phyloP scores from a whole-genome alignment of 2,113 vertebrate species.

The Hiodon tergisus region DNA sequence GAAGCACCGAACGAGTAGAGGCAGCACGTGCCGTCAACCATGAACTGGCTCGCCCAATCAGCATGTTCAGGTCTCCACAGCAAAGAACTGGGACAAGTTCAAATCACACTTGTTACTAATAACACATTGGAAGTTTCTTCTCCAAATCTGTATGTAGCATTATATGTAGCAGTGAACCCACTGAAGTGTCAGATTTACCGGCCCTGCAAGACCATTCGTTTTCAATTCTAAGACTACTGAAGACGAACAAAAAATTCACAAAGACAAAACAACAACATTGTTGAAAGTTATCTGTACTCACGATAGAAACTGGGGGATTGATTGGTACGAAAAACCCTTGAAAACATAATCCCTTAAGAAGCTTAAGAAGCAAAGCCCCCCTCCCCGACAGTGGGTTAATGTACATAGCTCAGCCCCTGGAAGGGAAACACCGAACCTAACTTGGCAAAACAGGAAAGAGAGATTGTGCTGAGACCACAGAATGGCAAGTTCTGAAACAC shows the following conservation, averaged over 20 bases:
- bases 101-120: background rate
- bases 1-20: background rate
- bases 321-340: conserved; percentile 14
- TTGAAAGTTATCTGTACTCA: background rate
- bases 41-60: background rate
- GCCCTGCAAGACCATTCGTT: background rate
- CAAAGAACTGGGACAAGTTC: background rate
- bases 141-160: background rate
- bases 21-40: background rate
- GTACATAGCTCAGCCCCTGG: background rate
- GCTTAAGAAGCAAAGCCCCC: conserved; percentile 7
- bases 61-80: background rate
- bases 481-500: background rate
- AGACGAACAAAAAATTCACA: background rate
- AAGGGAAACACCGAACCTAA: background rate
- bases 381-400: background rate
- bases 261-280: background rate
- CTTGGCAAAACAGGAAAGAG: background rate
- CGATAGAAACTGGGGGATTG: conserved; percentile 5
- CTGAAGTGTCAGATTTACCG: background rate
- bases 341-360: conserved; percentile 16
- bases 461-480: conserved; percentile 5
- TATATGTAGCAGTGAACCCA: background rate
- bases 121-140: no score
- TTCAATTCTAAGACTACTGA: no score